Percentiles rank a stretch among this genome's conserved stretches.
Evolutionary conservation across 2,888 invertebrate genomes (phyloP).

Genomic region (Lamellibrachia satsuma): DNA sequence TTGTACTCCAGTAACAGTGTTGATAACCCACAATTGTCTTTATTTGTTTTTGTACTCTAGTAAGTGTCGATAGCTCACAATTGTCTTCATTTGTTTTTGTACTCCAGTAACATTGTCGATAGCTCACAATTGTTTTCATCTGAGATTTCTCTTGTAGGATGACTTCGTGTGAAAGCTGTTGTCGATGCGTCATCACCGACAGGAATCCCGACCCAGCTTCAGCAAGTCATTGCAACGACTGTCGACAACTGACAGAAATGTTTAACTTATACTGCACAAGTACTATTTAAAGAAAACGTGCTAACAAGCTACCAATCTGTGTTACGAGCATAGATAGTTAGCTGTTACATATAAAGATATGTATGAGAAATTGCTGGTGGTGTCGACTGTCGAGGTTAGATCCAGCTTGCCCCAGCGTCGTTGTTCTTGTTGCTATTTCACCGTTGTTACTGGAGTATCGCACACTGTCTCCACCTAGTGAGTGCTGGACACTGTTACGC

Average conservation of each 20-base stretch:
- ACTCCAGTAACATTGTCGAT: neutral
- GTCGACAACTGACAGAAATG: slow-evolving; percentile 3
- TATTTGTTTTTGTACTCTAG: too few relatives aligned
- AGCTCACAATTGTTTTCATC: neutral
- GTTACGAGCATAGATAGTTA: neutral
- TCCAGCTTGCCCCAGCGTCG: neutral
- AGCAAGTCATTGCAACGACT: slow-evolving; percentile 7
- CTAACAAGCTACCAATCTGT: neutral
- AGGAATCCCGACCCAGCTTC: neutral
- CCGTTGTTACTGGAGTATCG: neutral
- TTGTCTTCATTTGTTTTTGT: neutral
- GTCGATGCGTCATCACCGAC: neutral
- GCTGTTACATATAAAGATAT: neutral
- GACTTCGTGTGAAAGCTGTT: slow-evolving; percentile 4
- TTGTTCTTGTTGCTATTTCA: slow-evolving; percentile 17
- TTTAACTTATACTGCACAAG: slow-evolving; percentile 17
- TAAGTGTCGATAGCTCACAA: neutral
- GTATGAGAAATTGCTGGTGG: neutral
- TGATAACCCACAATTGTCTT: too few relatives aligned
- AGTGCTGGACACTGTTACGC: neutral
- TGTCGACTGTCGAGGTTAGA: neutral
- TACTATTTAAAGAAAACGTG: neutral
- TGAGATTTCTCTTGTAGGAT: neutral
- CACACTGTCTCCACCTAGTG: neutral
- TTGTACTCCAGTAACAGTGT: too few relatives aligned